Evolutionary conservation across 2,888 invertebrate species (phyloP).

Genomic region (Euplagia quadripunctaria): DNA sequence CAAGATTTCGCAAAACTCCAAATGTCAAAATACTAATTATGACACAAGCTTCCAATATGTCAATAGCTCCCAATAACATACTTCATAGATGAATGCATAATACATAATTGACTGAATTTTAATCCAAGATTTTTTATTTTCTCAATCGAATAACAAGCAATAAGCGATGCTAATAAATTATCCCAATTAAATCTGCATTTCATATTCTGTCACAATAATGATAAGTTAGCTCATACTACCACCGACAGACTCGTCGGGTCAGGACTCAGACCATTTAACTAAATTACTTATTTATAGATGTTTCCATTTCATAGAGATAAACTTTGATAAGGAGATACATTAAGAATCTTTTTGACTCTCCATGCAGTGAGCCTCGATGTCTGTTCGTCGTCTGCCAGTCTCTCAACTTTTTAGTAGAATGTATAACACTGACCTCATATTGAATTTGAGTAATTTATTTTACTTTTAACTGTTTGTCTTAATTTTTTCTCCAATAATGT

Average conservation of each 20-base stretch:
- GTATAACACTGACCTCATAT: background rate
- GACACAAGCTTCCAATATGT: slow-evolving; percentile 1
- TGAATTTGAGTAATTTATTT: background rate
- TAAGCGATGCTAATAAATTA: no score
- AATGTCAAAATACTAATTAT: slow-evolving; percentile 11
- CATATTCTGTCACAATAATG: background rate
- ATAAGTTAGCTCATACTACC: background rate
- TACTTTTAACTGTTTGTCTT: background rate
- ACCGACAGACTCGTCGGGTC: background rate
- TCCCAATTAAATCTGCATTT: background rate
- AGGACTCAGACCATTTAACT: background rate
- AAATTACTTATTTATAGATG: background rate
- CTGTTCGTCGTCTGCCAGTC: background rate
- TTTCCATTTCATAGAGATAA: background rate
- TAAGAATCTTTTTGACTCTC: background rate
- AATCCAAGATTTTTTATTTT: background rate
- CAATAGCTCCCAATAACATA: slow-evolving; percentile 11
- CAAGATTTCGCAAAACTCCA: background rate
- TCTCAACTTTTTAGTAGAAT: background rate
- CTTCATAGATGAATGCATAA: slow-evolving; percentile 14
- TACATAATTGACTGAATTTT: background rate
- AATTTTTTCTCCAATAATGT: no score
- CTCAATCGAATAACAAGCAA: no score
- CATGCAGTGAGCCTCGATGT: background rate
- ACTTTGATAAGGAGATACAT: background rate